phyloP scores from a whole-genome alignment of 2,113 vertebrate genomes.

The Asarcornis scutulata region DNA sequence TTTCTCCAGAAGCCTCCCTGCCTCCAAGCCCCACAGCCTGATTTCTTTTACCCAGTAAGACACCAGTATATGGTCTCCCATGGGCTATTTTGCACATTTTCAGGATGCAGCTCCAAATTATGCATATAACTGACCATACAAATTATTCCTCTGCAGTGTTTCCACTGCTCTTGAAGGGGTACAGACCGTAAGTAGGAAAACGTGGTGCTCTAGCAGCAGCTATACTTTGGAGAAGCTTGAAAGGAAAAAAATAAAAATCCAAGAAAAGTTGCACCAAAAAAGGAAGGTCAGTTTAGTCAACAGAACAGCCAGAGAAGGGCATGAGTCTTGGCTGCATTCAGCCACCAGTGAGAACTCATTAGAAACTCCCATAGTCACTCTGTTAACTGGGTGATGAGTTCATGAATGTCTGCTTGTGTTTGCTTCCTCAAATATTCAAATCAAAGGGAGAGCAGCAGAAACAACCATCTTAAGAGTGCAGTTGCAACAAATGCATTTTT shows the following conservation, averaged over 20 bases:
- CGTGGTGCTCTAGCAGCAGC: not conserved
- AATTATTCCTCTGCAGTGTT: not conserved
- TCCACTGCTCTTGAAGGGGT: not conserved
- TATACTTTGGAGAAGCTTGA: not conserved
- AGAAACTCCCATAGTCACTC: not conserved
- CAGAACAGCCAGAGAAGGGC: not conserved
- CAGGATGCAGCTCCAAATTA: not conserved
- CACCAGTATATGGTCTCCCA: not conserved
- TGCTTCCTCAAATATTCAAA: not conserved
- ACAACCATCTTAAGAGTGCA: not conserved
- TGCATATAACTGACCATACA: not conserved
- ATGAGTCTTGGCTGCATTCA: not conserved
- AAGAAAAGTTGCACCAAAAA: not conserved
- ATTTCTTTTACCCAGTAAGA: not conserved
- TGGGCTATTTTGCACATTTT: not conserved
- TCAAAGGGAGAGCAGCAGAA: not conserved
- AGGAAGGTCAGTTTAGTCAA: not conserved
- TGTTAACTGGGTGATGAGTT: not conserved
- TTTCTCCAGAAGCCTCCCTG: not conserved
- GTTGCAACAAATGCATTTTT: not conserved
- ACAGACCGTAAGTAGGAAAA: not conserved
- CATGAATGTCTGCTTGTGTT: not conserved
- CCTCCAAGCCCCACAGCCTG: not conserved
- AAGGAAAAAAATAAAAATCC: not conserved
- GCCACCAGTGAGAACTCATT: not conserved